Evolutionary conservation across 2,888 invertebrate genomes (phyloP).

Genomic region (Dexiosoma caninum): DNA sequence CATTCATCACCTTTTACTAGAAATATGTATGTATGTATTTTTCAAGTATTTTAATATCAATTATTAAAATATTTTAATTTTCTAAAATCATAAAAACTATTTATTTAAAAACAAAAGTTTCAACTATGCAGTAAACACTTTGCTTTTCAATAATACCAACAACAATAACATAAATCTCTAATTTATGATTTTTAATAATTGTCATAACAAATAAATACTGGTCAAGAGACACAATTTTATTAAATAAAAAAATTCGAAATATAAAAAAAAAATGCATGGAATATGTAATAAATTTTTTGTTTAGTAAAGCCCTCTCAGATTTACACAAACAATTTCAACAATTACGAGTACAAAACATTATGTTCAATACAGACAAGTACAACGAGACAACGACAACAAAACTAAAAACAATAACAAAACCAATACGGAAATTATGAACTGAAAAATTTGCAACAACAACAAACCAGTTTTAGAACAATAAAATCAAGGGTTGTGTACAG

Average conservation of each 20-base stretch:
- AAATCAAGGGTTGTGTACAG: not conserved
- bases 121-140: no score
- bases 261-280: not conserved
- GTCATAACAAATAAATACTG: slow-evolving; percentile 40
- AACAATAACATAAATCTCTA: slow-evolving; percentile 42
- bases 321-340: not conserved
- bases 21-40: no score
- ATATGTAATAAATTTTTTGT: slow-evolving; percentile 7
- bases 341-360: slow-evolving; percentile 24
- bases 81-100: not conserved
- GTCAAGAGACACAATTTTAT: not conserved
- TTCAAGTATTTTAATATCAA: not conserved
- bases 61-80: slow-evolving; percentile 4
- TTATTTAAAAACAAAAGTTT: not conserved
- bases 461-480: slow-evolving; percentile 29
- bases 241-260: not conserved
- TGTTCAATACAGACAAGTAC: not conserved
- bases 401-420: not conserved
- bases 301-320: slow-evolving; percentile 20
- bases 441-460: slow-evolving; percentile 14
- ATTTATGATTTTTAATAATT: slow-evolving; percentile 50
- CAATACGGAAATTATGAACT: slow-evolving; percentile 24
- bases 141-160: no score
- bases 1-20: no score
- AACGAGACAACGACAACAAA: not conserved